These are phyloP conservation scores for Brachionichthys hirsutus DNA, from an alignment of 2,113 vertebrate genomes.

Conservation along the genomic window DNA sequence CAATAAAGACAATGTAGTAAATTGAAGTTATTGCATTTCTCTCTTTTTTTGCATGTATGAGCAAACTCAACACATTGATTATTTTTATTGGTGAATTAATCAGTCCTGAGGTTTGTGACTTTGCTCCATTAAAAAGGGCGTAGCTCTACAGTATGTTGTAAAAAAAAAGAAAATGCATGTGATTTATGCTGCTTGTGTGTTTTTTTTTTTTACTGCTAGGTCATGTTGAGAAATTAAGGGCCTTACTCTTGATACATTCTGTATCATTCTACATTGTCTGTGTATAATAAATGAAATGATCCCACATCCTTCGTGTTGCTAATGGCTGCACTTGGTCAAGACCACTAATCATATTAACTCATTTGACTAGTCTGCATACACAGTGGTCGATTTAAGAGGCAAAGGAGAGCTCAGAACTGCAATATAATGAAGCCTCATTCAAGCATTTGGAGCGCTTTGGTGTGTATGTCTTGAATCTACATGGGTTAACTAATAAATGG, in stretches of 20 bases:
- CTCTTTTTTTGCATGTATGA: not conserved
- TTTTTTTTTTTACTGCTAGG: constrained; percentile 7
- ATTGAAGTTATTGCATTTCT: not conserved
- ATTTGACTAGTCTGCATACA: constrained; percentile 30
- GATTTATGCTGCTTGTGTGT: constrained; percentile 23
- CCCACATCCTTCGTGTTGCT: constrained; percentile 15
- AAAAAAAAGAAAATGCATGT: too few species aligned
- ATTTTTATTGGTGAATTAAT: constrained; percentile 20
- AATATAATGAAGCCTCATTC: too few species aligned
- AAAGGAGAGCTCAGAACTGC: not conserved
- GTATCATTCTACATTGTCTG: constrained; percentile 23
- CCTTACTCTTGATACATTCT: constrained; percentile 2
- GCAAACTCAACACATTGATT: constrained; percentile 4
- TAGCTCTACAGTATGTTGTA: too few species aligned
- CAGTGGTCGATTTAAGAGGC: constrained; percentile 24
- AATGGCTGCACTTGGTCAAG: constrained; percentile 24
- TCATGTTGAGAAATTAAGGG: not conserved
- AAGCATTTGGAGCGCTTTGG: not conserved
- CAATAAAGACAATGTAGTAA: constrained; percentile 34
- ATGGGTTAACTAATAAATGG: constrained; percentile 20
- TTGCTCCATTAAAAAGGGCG: not conserved
- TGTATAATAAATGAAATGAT: constrained; percentile 33
- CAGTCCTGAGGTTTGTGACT: constrained; percentile 7
- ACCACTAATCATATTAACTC: constrained; percentile 41
- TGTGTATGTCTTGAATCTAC: constrained; percentile 31